Base-by-base conservation (phyloP, 1,140 invertebrate species). In the Sesamia nonagrioides region DNA sequence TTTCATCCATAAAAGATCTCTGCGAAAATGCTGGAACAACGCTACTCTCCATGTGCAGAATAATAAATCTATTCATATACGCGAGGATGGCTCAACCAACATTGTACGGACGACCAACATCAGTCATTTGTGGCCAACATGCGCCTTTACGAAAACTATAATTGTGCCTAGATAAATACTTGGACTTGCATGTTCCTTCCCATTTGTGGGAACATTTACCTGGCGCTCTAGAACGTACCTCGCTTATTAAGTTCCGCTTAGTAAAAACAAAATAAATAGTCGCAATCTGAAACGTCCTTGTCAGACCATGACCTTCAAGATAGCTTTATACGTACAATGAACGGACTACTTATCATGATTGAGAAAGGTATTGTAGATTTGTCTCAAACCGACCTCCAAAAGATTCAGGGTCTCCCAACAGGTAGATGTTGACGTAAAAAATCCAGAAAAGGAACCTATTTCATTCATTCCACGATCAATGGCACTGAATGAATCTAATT, bases 191-290 rank as follows among this genome's bases (percentile, higher is more conserved):
- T n/a, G n/a, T n/a, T n/a, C n/a, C n/a, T n/a, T n/a, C n/a, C n/a
- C n/a, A n/a, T n/a, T n/a, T n/a, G n/a, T n/a, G n/a, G n/a, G n/a
- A n/a, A n/a, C n/a, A n/a, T 58, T n/a, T 50, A 50, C 45, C 45
- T n/a, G 5, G 15, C n/a, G 45, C 45, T 27, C 54, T 58, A 58
- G 54, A 58, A 33, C 21, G 13, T 33, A 21, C 18, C 21, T 11
- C 54, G 54, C 9, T 33, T 27, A 58, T 58, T 56, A 56, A 56
- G 27, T 56, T 21, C 52, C 18, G 52, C 18, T 56, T 56, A 21
- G 18, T 56, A 56, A 21, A 45, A 56, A 7, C 18, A 21, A 18
- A 56, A 2, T 21, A 11, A 56, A 56, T 56, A 45, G 42, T 45
- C 8, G 42, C 42, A 13, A 11, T 13, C 11, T 45, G 42, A 45